Percentiles rank a stretch among this genome's conserved stretches.
Conservation (phyloP, 2,888 invertebrate species). For the Dichetophora obliterata region DNA sequence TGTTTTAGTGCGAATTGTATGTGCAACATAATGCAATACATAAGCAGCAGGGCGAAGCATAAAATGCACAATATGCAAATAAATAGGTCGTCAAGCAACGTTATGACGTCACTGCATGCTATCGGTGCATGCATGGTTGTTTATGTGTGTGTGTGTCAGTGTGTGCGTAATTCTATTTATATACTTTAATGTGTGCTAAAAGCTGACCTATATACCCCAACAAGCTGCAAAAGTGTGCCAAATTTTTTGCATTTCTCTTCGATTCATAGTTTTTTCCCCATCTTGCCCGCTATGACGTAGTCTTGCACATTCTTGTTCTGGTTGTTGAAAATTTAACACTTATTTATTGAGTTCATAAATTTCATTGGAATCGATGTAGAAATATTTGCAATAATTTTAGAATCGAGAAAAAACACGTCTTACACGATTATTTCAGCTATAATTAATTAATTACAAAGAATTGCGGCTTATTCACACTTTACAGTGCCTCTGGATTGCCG, state of each 20-base stretch:
- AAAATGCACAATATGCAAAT: constrained; percentile 1
- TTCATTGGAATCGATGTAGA: not conserved
- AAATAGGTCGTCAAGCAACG: constrained; percentile 13
- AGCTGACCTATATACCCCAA: constrained; percentile 37
- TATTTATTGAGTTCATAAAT: not conserved
- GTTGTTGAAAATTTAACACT: not conserved
- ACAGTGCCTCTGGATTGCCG: too few species aligned
- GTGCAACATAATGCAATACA: constrained; percentile 32
- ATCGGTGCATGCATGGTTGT: constrained; percentile 13
- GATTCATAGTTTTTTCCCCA: not conserved
- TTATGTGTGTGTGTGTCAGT: too few species aligned
- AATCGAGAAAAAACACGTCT: not conserved
- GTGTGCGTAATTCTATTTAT: not conserved
- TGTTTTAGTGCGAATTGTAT: constrained; percentile 15
- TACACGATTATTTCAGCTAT: not conserved
- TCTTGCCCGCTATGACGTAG: not conserved
- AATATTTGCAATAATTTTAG: not conserved
- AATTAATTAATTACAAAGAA: not conserved
- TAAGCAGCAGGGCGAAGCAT: not conserved
- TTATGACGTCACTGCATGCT: constrained; percentile 29
- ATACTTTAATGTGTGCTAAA: not conserved
- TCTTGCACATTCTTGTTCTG: not conserved
- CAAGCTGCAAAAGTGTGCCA: constrained; percentile 30
- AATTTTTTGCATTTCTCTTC: not conserved
- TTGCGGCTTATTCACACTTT: not conserved